phyloP scores from a whole-genome alignment of 2,888 invertebrate species.

The Trachelus iudaicus region DNA sequence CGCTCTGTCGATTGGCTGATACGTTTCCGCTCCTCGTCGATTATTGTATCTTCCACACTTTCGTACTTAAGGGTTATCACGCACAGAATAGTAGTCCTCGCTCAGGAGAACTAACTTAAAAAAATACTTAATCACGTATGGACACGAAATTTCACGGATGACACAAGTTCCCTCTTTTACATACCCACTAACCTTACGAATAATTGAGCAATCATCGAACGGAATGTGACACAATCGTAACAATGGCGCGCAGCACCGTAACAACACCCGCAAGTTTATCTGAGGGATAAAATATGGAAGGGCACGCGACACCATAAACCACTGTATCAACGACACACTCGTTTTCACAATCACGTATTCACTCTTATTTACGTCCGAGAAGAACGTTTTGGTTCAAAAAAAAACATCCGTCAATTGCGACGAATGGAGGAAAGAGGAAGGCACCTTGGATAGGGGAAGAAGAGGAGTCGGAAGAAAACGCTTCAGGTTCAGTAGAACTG shows the following conservation, averaged over 20 bases:
- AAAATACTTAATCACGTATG: not conserved
- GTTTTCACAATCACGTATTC: not conserved
- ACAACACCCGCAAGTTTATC: not conserved
- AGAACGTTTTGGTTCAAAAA: not conserved
- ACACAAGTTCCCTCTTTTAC: not conserved
- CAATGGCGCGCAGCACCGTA: not conserved
- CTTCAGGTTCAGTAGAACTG: not conserved
- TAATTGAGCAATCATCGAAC: slow-evolving; percentile 43
- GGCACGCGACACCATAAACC: not conserved
- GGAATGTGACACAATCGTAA: not conserved
- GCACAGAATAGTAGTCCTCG: not conserved
- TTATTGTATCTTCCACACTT: not conserved
- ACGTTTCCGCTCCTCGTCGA: not conserved
- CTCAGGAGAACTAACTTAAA: not conserved
- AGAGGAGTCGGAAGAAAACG: slow-evolving; percentile 4
- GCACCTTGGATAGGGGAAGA: not conserved
- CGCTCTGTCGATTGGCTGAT: not conserved
- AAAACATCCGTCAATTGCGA: not conserved
- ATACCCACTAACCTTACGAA: slow-evolving; percentile 25
- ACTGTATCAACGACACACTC: not conserved
- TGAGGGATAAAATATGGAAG: not conserved
- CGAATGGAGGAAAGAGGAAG: not conserved
- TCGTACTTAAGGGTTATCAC: not conserved
- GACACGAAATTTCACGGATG: slow-evolving; percentile 1
- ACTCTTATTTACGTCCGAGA: not conserved